Evolutionary conservation across 2,888 invertebrate genomes (phyloP).

Genomic region (Eudasyphora cyanicolor): DNA sequence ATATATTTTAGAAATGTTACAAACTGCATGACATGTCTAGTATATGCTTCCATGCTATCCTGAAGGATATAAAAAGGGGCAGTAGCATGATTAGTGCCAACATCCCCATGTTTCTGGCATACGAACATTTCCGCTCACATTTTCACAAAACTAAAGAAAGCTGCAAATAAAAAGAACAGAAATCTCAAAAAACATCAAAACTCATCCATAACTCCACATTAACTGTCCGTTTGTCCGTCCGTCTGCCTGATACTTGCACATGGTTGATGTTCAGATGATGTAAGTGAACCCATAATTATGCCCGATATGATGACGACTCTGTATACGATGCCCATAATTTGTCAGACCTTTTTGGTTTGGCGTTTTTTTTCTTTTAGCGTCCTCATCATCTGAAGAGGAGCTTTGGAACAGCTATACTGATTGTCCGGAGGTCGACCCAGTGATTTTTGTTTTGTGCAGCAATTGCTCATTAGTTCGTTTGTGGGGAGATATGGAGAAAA

Average conservation of each 20-base stretch:
- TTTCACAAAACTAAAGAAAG: constrained; percentile 2
- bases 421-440: constrained; percentile 55
- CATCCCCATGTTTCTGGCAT: constrained; percentile 36
- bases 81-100: constrained; percentile 54
- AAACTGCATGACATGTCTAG: background rate
- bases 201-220: constrained; percentile 29
- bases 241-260: background rate
- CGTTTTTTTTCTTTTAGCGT: background rate
- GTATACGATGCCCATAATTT: constrained; percentile 51
- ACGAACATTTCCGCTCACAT: constrained; percentile 36
- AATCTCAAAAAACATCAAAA: constrained; percentile 28
- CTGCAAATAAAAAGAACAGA: background rate
- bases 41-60: background rate
- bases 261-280: constrained; percentile 37
- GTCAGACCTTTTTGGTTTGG: constrained; percentile 51
- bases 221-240: no score
- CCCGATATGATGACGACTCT: constrained; percentile 56
- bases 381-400: background rate
- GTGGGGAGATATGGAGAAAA: constrained; percentile 28
- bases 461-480: constrained; percentile 59
- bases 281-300: constrained; percentile 64
- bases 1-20: background rate
- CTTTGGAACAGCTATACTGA: constrained; percentile 34
- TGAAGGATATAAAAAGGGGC: constrained; percentile 24
- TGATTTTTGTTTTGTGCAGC: constrained; percentile 34